Conservation (phyloP, 2,888 invertebrate genomes). For the Biston betularia region DNA sequence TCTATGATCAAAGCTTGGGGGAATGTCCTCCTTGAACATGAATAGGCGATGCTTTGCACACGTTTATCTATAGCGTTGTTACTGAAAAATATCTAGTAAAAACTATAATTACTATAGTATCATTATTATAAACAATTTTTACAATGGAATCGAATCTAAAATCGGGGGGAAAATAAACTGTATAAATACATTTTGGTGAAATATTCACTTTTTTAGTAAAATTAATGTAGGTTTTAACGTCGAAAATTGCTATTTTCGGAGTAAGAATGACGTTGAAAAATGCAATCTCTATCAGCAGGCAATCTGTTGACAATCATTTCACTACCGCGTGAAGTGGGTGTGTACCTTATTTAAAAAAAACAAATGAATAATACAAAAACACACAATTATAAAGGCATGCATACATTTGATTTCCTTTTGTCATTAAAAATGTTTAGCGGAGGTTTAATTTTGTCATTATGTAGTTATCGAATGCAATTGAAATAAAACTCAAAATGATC, state of each 20-base stretch:
- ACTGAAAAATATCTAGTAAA: neutral
- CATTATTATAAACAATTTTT: neutral
- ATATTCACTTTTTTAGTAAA: no score
- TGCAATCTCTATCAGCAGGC: conserved; percentile 9
- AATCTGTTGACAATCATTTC: conserved; percentile 19
- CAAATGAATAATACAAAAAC: conserved; percentile 9
- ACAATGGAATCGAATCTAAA: neutral
- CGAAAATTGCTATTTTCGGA: no score
- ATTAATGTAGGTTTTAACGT: no score
- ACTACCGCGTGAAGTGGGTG: conserved; percentile 22
- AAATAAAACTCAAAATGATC: no score
- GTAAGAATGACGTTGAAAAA: neutral
- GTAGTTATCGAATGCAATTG: no score
- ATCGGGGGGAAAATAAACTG: neutral
- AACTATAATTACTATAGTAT: no score
- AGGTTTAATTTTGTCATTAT: no score
- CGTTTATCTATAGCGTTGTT: no score
- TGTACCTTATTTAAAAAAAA: conserved; percentile 7
- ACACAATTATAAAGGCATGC: neutral
- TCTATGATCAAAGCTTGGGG: no score
- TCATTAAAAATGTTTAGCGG: no score
- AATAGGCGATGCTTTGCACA: no score
- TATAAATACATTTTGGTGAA: neutral
- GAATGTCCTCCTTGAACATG: no score
- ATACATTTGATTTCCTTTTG: neutral